Percentiles rank a stretch among this genome's conserved stretches.
These are phyloP conservation scores for Hemicordylus capensis DNA, from an alignment of 2,113 vertebrate genomes.

Conservation along the genomic window DNA sequence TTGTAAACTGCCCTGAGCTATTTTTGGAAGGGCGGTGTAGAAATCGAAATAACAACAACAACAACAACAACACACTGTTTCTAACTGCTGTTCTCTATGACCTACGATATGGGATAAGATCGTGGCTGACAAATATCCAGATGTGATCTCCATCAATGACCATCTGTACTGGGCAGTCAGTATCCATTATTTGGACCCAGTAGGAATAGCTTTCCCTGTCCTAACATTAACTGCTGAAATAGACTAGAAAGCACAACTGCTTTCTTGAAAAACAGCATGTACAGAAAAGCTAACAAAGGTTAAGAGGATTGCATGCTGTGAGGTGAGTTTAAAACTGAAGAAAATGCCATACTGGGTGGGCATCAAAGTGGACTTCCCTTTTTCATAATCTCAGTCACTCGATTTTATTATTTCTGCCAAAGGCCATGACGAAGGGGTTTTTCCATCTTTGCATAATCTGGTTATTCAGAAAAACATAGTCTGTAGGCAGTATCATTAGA, in stretches of 20 bases:
- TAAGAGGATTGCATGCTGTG: not conserved
- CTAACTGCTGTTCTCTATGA: too few species aligned
- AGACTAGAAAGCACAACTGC: not conserved
- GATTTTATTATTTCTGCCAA: not conserved
- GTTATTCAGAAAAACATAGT: conserved; percentile 22
- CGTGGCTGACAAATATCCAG: not conserved
- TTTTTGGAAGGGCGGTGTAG: too few species aligned
- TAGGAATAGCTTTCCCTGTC: not conserved
- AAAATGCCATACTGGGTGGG: not conserved
- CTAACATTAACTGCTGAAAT: conserved; percentile 10
- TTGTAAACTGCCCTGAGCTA: too few species aligned
- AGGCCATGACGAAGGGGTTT: not conserved
- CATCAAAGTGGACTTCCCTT: not conserved
- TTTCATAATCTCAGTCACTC: not conserved
- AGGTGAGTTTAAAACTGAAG: not conserved
- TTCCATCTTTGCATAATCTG: not conserved
- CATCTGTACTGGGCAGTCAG: not conserved
- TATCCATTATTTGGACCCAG: not conserved
- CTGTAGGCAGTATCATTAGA: not conserved
- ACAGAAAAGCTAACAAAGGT: conserved; percentile 4
- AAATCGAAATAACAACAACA: too few species aligned
- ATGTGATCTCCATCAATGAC: not conserved
- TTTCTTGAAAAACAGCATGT: conserved; percentile 9
- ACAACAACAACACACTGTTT: too few species aligned
- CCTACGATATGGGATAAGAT: too few species aligned